Base-by-base conservation (phyloP, 2,113 vertebrate genomes). In the Leucosticte australis region DNA sequence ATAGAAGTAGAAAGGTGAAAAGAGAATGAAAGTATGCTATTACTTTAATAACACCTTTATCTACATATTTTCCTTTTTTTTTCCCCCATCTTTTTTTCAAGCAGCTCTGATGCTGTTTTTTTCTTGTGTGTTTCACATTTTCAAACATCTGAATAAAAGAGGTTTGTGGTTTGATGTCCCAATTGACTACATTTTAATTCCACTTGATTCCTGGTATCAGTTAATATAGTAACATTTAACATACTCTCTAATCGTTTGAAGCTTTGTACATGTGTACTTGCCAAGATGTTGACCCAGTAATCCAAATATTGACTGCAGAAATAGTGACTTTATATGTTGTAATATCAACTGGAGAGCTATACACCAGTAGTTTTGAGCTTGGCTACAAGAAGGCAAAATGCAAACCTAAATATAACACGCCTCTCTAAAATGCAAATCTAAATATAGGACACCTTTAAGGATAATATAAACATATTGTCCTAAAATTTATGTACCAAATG, bases 81-180 rank as follows among this genome's bases (percentile, higher is more conserved):
- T 3, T 3, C 0, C 0, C 2, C 22, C 1, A 3, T 16, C 41
- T 42, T 44, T 77, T 68, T 4, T 4, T 44, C 10, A 31, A 67
- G 5, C 3, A 59, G 8, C 1, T 41, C 68, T 80, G 13, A 15
- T 64, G 9, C 19, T 50, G 12, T 17, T 83, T 76, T 83, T 47
- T 77, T 67, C 19, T 85, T 42, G 9, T 14, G 68, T 64, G 8
- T 28, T 79, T 92, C 33, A 63, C 35, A 33, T 59, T 93, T 49
- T 64, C 57, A 56, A 60, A 73, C 3, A 52, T 60, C 16, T 77
- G 44, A 76, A 73, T 44, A 80, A 47, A 76, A 86, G 13, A 71
- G 2, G 13, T 31, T 62, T 76, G 30, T 18, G 1, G 11, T 88
- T 60, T 76, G 70, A 63, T 55, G n/a, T n/a, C 28, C 28, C 52